Percentiles rank a stretch among this genome's conserved stretches.
Conservation (phyloP, 1,140 invertebrate species). For the Cydia strobilella region DNA sequence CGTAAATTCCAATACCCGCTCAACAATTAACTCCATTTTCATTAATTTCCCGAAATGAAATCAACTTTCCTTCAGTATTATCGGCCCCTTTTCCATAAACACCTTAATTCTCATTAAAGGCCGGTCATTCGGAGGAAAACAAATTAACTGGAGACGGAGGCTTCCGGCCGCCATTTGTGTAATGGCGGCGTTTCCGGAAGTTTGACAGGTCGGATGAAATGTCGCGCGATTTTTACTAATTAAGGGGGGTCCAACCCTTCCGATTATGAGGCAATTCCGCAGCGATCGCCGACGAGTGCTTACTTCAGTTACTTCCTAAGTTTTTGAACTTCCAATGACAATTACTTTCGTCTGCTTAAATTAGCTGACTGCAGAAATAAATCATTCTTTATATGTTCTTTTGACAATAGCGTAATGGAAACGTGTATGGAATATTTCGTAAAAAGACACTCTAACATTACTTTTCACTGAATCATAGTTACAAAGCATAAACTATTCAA, state of each 20-base stretch:
- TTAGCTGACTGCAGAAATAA: neutral
- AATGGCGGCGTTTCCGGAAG: conserved; percentile 54
- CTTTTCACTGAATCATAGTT: no score
- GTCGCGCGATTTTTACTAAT: conserved; percentile 75
- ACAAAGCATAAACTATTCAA: no score
- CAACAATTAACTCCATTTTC: conserved; percentile 44
- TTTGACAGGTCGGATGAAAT: conserved; percentile 73
- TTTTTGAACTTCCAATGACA: conserved; percentile 16
- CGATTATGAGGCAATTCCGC: conserved; percentile 38
- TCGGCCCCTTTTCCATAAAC: conserved; percentile 65
- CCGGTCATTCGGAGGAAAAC: conserved; percentile 70
- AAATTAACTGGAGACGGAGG: conserved; percentile 65
- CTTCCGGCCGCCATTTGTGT: conserved; percentile 54
- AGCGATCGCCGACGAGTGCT: conserved; percentile 40
- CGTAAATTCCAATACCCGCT: conserved; percentile 41
- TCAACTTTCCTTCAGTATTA: conserved; percentile 58
- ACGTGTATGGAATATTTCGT: no score
- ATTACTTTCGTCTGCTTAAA: conserved; percentile 21
- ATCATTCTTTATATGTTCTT: no score
- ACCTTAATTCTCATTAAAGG: conserved; percentile 74
- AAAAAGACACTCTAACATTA: no score
- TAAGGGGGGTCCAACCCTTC: conserved; percentile 55
- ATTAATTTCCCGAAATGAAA: conserved; percentile 64
- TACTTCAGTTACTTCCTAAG: neutral
- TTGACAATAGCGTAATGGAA: no score